These are phyloP conservation scores for Hirundichthys speculiger DNA, from an alignment of 2,113 vertebrate species.

Conservation along the genomic window DNA sequence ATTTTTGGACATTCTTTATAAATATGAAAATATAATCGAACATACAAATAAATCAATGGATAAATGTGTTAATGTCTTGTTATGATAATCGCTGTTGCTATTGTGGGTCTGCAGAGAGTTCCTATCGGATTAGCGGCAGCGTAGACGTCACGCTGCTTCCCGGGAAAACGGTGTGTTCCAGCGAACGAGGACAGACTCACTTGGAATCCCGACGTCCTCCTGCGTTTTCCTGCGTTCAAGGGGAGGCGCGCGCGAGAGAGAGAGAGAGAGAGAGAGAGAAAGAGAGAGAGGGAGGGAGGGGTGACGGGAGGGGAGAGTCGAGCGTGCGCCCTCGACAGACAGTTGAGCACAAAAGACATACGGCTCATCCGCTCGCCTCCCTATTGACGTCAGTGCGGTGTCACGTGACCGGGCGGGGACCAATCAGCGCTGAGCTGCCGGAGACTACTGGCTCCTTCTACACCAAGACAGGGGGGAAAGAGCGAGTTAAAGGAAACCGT, in stretches of 20 bases:
- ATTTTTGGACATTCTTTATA: too few relatives aligned
- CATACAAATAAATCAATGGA: too few relatives aligned
- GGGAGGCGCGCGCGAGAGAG: not conserved
- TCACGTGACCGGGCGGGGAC: slow-evolving; percentile 79
- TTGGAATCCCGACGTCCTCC: slow-evolving; percentile 22
- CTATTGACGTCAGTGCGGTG: slow-evolving; percentile 85
- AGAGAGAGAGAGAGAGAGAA: too few relatives aligned
- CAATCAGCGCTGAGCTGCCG: slow-evolving; percentile 75
- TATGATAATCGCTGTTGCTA: too few relatives aligned
- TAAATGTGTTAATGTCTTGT: too few relatives aligned
- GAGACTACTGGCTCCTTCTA: slow-evolving; percentile 72
- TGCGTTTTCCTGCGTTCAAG: slow-evolving; percentile 31
- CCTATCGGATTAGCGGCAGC: too few relatives aligned
- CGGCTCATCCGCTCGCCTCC: slow-evolving; percentile 84
- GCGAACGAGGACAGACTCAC: not conserved
- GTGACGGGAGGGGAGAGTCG: not conserved
- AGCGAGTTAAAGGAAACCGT: slow-evolving; percentile 71
- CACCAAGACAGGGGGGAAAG: slow-evolving; percentile 62
- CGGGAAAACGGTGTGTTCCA: slow-evolving; percentile 1
- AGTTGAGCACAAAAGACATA: slow-evolving; percentile 73
- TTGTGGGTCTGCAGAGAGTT: too few relatives aligned
- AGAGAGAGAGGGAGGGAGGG: too few relatives aligned
- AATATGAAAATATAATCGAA: too few relatives aligned
- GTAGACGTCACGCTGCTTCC: too few relatives aligned
- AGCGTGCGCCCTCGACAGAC: slow-evolving; percentile 61